A percentile compares a stretch with the other conserved stretches of the same genome.
phyloP scores from a whole-genome alignment of 1,140 invertebrate genomes.

The Aphis craccivora region DNA sequence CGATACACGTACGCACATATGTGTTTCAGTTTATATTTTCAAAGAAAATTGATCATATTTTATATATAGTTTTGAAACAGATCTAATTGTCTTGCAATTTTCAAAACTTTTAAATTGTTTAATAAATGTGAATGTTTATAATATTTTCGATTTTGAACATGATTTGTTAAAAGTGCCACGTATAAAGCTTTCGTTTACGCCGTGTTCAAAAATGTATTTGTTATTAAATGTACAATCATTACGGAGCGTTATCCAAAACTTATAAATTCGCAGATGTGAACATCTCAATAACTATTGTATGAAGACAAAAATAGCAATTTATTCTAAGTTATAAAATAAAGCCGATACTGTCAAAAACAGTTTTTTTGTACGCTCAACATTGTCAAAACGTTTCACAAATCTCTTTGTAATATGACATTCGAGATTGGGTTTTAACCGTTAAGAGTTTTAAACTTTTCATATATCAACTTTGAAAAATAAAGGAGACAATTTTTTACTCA shows the following conservation, averaged over 20 bases:
- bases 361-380: not conserved
- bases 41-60: too few species aligned
- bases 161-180: not conserved
- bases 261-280: not conserved
- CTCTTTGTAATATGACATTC: conserved; percentile 25
- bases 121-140: not conserved
- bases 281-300: not conserved
- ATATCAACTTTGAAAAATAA: not conserved
- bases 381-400: conserved; percentile 34
- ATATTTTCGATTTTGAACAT: not conserved
- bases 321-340: not conserved
- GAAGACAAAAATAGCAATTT: not conserved
- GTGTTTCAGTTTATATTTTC: too few species aligned
- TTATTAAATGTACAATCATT: not conserved
- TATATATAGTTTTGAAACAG: too few species aligned
- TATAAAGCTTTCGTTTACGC: not conserved
- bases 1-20: not conserved
- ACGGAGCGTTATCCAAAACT: not conserved
- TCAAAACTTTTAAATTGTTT: not conserved
- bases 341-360: not conserved
- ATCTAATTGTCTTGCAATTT: not conserved
- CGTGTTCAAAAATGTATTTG: not conserved
- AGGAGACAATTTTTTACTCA: not conserved
- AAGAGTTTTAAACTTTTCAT: conserved; percentile 37
- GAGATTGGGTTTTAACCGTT: not conserved